Base-by-base conservation (phyloP, 2,113 vertebrate genomes). In the Etheostoma spectabile region DNA sequence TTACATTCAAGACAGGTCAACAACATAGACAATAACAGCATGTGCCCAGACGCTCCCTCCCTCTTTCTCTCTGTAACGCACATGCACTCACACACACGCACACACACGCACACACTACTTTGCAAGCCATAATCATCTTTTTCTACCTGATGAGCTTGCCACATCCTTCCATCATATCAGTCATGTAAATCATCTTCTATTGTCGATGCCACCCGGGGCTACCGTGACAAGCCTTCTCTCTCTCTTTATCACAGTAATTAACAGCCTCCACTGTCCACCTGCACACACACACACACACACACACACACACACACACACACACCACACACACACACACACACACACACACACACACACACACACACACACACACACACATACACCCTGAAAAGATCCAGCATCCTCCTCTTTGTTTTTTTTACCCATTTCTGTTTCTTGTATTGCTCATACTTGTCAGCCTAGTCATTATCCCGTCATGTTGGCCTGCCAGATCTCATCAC, bases 171-270 rank as follows among this genome's bases (percentile, higher is more conserved):
- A 86, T 89, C 67, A 82, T 60, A 75, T 66, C 81, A 55, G 81
- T 85, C 74, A 91, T 78, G 82, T 76, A 80, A 87, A 90, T 91
- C 86, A 91, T 84, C 63, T 75, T 68, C 82, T 83, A 77, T 91
- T 94, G 87, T 92, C 74, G 86, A 38, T 38, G 46, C 85, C 84
- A 91, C 88, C 86, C 90, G 83, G 72, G 82, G 73, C 74, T 59
- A 84, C 84, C 24, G 70, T 89, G 79, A 91, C 87, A 74, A 59
- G 33, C 66, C 51, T 73, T 60, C 78, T 85, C 82, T 80, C 80
- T 51, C 59, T 74, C 86, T 89, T 84, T 87, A 86, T 92, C 81
- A 90, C 82, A 88, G 89, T 94, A 92, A 93, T 94, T 92, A 93
- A 88, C 82, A 80, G 62, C 66, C 59, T 87, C 46, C 57, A 67